These are phyloP conservation scores for Ancistrus triradiatus DNA, from an alignment of 2,113 vertebrate genomes.

Conservation along the genomic window DNA sequence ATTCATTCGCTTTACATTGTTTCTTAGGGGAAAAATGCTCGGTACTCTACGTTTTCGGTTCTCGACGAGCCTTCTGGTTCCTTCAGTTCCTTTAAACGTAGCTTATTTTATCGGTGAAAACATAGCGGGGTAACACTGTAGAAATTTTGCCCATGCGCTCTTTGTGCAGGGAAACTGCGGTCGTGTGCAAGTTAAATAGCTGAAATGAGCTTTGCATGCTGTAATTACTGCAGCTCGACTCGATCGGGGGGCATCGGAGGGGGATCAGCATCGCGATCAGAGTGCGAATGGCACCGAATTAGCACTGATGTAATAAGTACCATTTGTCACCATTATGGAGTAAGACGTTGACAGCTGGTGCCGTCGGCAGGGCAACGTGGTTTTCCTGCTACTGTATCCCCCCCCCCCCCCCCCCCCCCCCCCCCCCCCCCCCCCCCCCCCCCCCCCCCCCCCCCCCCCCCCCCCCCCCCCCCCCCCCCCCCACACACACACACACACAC, in stretches of 20 bases:
- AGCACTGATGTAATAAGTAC: conserved; percentile 91
- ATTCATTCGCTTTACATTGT: too few species aligned
- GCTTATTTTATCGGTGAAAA: too few species aligned
- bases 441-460: too few species aligned
- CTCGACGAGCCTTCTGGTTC: too few species aligned
- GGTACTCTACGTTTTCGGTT: too few species aligned
- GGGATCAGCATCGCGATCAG: conserved; percentile 90
- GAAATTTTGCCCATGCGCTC: neutral
- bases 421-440: too few species aligned
- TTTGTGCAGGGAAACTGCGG: neutral
- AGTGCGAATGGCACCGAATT: conserved; percentile 79
- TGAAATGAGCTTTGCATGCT: conserved; percentile 81
- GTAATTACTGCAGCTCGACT: conserved; percentile 89
- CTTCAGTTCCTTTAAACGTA: too few species aligned
- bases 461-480: too few species aligned
- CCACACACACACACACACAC: too few species aligned
- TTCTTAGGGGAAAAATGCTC: too few species aligned
- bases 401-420: conserved; percentile 1
- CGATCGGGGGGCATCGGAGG: conserved; percentile 83
- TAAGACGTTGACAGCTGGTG: conserved; percentile 83
- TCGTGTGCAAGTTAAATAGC: conserved; percentile 27
- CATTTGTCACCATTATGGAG: conserved; percentile 87
- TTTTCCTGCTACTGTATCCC: conserved; percentile 24
- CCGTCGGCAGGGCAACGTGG: conserved; percentile 75
- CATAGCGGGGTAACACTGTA: too few species aligned